Conservation (phyloP, 2,797 vertebrate species). For the Poecilia velifera region DNA sequence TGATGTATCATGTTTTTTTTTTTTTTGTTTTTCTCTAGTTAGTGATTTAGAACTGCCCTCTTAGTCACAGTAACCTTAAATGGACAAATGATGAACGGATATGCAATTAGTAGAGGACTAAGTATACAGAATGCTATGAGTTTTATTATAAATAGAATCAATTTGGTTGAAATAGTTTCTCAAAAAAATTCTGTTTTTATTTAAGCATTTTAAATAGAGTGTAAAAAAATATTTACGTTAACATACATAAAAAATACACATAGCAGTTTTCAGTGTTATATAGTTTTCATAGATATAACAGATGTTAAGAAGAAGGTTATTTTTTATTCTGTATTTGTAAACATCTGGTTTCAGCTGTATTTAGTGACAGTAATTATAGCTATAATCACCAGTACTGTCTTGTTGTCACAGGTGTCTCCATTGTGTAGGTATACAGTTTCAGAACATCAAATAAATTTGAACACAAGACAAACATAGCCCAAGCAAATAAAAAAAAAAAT, state of each 20-base stretch:
- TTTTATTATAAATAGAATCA: neutral
- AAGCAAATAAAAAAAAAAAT: neutral
- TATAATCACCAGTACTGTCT: neutral
- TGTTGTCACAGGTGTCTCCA: neutral
- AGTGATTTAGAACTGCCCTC: neutral
- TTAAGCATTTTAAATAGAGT: neutral
- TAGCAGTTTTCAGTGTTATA: no score
- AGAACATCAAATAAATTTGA: neutral
- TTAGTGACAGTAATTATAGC: neutral
- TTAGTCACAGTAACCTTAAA: neutral
- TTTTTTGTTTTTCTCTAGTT: neutral
- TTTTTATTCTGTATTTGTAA: no score
- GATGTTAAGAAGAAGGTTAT: neutral
- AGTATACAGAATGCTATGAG: neutral
- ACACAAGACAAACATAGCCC: neutral
- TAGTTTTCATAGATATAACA: neutral
- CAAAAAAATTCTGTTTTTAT: neutral
- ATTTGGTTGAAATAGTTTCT: neutral
- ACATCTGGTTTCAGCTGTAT: neutral
- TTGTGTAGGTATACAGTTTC: neutral
- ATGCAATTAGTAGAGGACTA: neutral
- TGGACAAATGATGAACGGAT: neutral
- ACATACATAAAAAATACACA: neutral
- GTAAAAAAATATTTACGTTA: neutral
- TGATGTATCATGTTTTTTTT: neutral